A percentile compares a stretch with the other conserved stretches of the same genome.
Evolutionary conservation across 1,140 invertebrate species (phyloP).

Genomic region (Tetramorium alpestre): DNA sequence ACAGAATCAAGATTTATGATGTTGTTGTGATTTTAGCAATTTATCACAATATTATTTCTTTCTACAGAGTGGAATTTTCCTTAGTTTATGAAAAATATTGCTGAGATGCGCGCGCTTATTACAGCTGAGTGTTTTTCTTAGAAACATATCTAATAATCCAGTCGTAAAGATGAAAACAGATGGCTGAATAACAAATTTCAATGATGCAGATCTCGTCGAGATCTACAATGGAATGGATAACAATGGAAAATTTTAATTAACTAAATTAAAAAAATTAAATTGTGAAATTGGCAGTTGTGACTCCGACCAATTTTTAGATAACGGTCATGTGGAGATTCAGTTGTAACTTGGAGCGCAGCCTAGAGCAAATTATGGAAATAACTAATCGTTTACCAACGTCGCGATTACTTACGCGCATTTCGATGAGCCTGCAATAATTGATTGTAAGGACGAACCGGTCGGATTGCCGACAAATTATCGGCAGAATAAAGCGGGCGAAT

Average conservation of each 20-base stretch:
- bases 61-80: slow-evolving; percentile 60
- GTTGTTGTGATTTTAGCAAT: slow-evolving; percentile 53
- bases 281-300: neutral
- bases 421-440: slow-evolving; percentile 45
- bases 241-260: neutral
- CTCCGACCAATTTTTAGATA: neutral
- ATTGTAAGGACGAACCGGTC: slow-evolving; percentile 48
- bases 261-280: neutral
- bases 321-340: neutral
- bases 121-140: neutral
- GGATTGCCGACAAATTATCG: slow-evolving; percentile 24
- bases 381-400: slow-evolving; percentile 41
- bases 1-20: slow-evolving; percentile 48
- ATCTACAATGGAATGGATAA: no score
- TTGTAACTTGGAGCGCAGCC: slow-evolving; percentile 2
- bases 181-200: slow-evolving; percentile 6
- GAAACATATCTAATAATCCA: neutral
- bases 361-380: slow-evolving; percentile 39
- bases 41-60: slow-evolving; percentile 58
- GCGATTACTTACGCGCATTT: slow-evolving; percentile 33
- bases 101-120: slow-evolving; percentile 31
- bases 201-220: neutral
- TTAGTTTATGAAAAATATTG: slow-evolving; percentile 33
- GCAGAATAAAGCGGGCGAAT: slow-evolving; percentile 37
- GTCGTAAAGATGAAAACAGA: neutral